Conservation (phyloP, 2,888 invertebrate species). For the Caenorhabditis japonica region DNA sequence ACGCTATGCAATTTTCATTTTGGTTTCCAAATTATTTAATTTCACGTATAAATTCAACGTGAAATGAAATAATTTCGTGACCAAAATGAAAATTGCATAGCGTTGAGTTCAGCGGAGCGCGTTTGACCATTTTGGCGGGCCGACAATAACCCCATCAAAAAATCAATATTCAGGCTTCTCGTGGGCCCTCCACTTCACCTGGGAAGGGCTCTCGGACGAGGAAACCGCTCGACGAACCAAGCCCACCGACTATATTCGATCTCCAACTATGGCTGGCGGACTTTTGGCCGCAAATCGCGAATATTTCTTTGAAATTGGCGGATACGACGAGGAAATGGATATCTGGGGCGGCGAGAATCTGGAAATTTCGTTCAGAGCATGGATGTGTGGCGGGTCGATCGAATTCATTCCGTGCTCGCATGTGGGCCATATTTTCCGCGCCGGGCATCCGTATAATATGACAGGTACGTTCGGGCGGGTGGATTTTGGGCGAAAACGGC, state of each 20-base stretch:
- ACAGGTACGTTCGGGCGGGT: too few relatives aligned
- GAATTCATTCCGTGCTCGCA: slow-evolving; percentile 95
- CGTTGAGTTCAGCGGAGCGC: too few relatives aligned
- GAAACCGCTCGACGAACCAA: slow-evolving; percentile 80
- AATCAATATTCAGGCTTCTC: slow-evolving; percentile 78
- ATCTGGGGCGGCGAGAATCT: slow-evolving; percentile 99
- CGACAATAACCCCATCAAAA: too few relatives aligned
- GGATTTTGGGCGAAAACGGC: too few relatives aligned
- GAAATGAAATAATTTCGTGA: too few relatives aligned
- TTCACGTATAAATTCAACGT: too few relatives aligned
- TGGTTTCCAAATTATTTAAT: too few relatives aligned
- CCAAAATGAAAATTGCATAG: too few relatives aligned
- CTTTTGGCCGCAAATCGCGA: slow-evolving; percentile 91
- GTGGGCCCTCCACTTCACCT: slow-evolving; percentile 80
- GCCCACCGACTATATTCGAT: slow-evolving; percentile 78
- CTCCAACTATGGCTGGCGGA: slow-evolving; percentile 99
- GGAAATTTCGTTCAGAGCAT: slow-evolving; percentile 94
- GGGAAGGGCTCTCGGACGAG: slow-evolving; percentile 83
- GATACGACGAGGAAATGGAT: slow-evolving; percentile 90
- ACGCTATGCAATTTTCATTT: too few relatives aligned
- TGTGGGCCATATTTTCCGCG: slow-evolving; percentile 91
- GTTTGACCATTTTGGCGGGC: too few relatives aligned
- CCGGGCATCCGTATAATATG: slow-evolving; percentile 89
- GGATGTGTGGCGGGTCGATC: slow-evolving; percentile 89
- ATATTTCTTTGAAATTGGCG: slow-evolving; percentile 90